Evolutionary conservation across 1,140 invertebrate species (phyloP).

Genomic region (Lordiphosa collinella): DNA sequence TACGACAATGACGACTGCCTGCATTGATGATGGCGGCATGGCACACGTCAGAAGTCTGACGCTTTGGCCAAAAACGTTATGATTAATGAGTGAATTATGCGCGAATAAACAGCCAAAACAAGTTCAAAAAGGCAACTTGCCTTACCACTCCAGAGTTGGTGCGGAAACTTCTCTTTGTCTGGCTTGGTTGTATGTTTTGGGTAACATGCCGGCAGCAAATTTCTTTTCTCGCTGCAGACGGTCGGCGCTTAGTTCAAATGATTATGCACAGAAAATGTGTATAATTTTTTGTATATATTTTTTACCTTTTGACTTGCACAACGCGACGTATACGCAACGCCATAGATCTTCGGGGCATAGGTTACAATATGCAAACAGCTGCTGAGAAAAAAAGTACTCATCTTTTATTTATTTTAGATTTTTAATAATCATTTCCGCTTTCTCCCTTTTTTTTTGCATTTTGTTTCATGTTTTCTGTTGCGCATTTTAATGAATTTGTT

Average conservation of each 20-base stretch:
- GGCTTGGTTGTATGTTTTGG: constrained; percentile 34
- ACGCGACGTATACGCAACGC: constrained; percentile 59
- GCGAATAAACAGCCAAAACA: constrained; percentile 73
- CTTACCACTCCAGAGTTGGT: constrained; percentile 6
- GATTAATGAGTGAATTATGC: constrained; percentile 78
- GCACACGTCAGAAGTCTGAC: constrained; percentile 63
- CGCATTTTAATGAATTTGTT: constrained; percentile 76
- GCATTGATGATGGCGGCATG: constrained; percentile 24
- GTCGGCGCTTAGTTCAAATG: constrained; percentile 63
- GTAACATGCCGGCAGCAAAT: constrained; percentile 72
- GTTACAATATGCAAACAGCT: constrained; percentile 68
- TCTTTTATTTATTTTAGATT: constrained; percentile 78
- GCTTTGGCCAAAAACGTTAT: constrained; percentile 69
- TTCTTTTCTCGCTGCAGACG: constrained; percentile 50
- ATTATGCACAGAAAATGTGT: constrained; percentile 71
- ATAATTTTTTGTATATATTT: constrained; percentile 37
- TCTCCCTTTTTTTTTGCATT: constrained; percentile 32
- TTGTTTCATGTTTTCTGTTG: constrained; percentile 58
- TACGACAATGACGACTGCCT: background rate
- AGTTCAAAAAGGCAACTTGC: constrained; percentile 46
- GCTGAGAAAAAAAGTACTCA: constrained; percentile 58
- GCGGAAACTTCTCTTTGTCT: constrained; percentile 63
- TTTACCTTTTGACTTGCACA: constrained; percentile 51
- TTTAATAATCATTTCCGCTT: constrained; percentile 71
- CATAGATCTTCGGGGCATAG: constrained; percentile 53